Conservation (phyloP, 2,113 vertebrate genomes). For the Mustelus asterias region DNA sequence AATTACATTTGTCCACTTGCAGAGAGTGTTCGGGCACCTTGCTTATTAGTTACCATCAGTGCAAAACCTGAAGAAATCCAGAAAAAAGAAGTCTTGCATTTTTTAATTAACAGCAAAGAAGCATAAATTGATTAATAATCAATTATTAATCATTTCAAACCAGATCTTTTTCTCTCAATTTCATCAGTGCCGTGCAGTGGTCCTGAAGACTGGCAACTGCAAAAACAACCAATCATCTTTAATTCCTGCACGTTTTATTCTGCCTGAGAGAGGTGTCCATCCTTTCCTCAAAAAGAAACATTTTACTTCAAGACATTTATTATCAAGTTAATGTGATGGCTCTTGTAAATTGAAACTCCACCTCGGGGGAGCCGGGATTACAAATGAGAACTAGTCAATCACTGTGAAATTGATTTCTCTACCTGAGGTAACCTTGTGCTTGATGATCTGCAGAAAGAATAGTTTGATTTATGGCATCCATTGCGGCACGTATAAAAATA, state of each 20-base stretch:
- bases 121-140: background rate
- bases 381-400: background rate
- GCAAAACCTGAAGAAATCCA: background rate
- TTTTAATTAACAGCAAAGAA: background rate
- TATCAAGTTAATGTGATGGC: background rate
- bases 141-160: background rate
- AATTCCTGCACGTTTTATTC: background rate
- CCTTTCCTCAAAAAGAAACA: no score
- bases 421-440: background rate
- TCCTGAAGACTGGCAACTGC: background rate
- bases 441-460: background rate
- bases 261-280: no score
- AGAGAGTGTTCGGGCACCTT: background rate
- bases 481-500: background rate
- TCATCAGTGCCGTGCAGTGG: background rate
- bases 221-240: background rate
- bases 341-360: background rate
- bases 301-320: background rate
- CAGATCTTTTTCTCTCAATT: background rate
- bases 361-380: background rate
- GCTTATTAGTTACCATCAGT: background rate
- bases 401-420: background rate
- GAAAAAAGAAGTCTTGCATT: background rate
- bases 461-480: background rate
- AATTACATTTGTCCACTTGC: background rate